Percentiles rank a stretch among this genome's conserved stretches.
Evolutionary conservation across 2,888 invertebrate genomes (phyloP).

Genomic region (Drosophila rubida): DNA sequence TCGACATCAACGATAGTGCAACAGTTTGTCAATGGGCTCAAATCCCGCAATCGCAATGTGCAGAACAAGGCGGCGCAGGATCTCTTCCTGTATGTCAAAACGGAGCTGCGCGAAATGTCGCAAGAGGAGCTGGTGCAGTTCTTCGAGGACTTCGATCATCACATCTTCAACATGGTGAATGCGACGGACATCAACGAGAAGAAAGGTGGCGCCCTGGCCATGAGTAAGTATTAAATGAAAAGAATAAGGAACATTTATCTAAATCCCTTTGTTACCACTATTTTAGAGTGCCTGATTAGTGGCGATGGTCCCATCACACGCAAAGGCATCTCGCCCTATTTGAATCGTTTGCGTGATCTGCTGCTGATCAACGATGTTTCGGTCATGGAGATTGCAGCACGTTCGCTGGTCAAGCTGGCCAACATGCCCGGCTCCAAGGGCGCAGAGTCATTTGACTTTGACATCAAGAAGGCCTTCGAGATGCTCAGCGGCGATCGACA

Average conservation of each 20-base stretch:
- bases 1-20: constrained; percentile 87
- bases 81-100: constrained; percentile 95
- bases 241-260: not conserved
- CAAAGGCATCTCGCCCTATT: constrained; percentile 95
- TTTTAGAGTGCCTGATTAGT: constrained; percentile 94
- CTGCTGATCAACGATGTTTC: constrained; percentile 95
- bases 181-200: constrained; percentile 96
- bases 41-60: constrained; percentile 93
- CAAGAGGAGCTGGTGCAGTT: constrained; percentile 95
- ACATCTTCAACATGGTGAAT: constrained; percentile 98
- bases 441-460: constrained; percentile 98
- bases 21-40: constrained; percentile 93
- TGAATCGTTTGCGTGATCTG: constrained; percentile 95
- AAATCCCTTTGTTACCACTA: not conserved
- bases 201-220: constrained; percentile 97
- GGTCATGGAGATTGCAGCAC: constrained; percentile 98
- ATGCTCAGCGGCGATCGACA: constrained; percentile 96
- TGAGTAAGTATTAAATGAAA: constrained; percentile 87
- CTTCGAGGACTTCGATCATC: constrained; percentile 97
- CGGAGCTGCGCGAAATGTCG: constrained; percentile 94
- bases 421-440: constrained; percentile 96
- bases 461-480: constrained; percentile 97
- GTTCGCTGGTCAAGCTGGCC: constrained; percentile 96
- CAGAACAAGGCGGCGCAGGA: constrained; percentile 95
- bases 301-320: constrained; percentile 97